Evolutionary conservation across 2,113 vertebrate species (phyloP), one percentile per base, ranked within the genome.

Genomic region (Edolisoma coerulescens): DNA sequence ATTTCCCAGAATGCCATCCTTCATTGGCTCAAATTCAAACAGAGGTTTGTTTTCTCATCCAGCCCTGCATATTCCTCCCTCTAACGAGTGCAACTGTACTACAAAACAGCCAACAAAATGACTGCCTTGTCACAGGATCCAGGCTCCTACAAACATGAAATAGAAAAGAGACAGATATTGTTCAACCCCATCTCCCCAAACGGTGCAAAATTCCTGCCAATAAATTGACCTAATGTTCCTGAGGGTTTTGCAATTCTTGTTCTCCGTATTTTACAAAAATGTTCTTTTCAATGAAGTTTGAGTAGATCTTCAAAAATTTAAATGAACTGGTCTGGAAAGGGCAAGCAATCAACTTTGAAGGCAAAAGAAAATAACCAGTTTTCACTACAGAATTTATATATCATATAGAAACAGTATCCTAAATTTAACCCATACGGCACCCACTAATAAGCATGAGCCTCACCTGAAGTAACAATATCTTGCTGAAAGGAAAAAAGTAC

Each of bases 401-500:
- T 78, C 30, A 95, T 92, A 97, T 70, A 96, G 97, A 97, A 95
- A 95, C 65, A 94, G 73, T 91, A 74, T 79, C 85, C 96, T 95
- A 95, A 97, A 95, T 96, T 97, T 91, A 91, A 95, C 28, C 39
- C 92, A 73, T 33, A 88, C 79, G 61, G 41, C 64, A 69, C 80
- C 68, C 91, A 96, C 82, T 89, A 94, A 95, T 44, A 82, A 95
- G 74, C 68, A 70, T 73, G 49, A 73, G 56, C 19, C n/a, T 81
- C 87, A 67, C 4, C 54, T 95, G 78, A 95, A 95, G 83, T 52
- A 96, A 83, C 60, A 96, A 85, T 91, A 89, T 61, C 75, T 92
- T 68, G 63, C 26, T 86, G 52, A 79, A 94, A 94, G 33, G 91
- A 77, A 70, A 97, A 78, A 84, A 54, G 61, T 77, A 74, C 45